Evolutionary conservation across 1,140 invertebrate species (phyloP).

Genomic region (Trichomalopsis sarcophagae): DNA sequence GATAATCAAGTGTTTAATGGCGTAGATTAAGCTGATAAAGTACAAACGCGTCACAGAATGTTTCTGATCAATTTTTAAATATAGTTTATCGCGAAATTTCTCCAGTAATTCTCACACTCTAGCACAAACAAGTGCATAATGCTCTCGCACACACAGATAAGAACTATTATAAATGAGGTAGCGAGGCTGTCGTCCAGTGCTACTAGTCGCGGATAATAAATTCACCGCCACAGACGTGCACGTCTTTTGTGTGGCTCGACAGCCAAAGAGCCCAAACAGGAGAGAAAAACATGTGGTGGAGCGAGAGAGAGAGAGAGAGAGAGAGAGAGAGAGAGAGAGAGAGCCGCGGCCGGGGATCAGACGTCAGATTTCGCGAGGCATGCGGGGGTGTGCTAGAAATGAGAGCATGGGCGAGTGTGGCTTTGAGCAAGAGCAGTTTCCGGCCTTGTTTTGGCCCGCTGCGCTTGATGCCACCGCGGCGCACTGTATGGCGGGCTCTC

Average conservation of each 20-base stretch:
- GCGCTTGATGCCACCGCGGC: neutral
- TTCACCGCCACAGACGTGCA: neutral
- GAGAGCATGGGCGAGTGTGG: neutral
- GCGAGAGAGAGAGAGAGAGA: neutral
- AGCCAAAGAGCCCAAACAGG: slow-evolving; percentile 6
- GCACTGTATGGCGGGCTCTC: too few species aligned
- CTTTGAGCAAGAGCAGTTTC: slow-evolving; percentile 24
- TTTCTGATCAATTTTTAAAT: neutral
- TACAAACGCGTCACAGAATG: too few species aligned
- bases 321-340: neutral
- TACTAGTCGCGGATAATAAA: neutral
- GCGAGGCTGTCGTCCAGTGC: neutral
- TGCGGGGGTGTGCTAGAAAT: neutral
- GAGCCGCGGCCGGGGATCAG: neutral
- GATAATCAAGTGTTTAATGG: too few species aligned
- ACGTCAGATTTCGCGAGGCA: neutral
- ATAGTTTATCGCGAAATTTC: too few species aligned
- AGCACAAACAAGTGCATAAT: neutral
- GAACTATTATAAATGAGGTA: slow-evolving; percentile 1
- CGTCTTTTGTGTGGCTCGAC: slow-evolving; percentile 16
- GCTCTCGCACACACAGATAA: neutral
- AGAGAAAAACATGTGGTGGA: neutral
- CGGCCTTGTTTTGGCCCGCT: slow-evolving; percentile 20
- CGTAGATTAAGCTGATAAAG: too few species aligned
- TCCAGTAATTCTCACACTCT: too few species aligned